These are phyloP conservation scores for Astropecten irregularis DNA, from an alignment of 53 echinoderm and acorn worm species.

Conservation along the genomic window DNA sequence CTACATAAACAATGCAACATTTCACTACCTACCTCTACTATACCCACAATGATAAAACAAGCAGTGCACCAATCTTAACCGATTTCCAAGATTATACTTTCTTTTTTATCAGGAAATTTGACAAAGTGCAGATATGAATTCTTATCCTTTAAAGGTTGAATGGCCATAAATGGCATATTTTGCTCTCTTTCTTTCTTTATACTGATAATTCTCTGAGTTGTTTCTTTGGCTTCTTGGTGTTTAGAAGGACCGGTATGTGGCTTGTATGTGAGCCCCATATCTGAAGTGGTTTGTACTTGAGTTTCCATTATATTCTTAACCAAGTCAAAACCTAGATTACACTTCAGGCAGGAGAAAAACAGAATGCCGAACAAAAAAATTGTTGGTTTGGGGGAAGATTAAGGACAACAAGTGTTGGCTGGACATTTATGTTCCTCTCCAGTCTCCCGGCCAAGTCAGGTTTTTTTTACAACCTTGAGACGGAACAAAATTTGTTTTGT, in stretches of 20 bases:
- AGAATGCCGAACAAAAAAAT: background rate
- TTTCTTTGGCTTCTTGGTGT: too few relatives aligned
- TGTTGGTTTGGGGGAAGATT: conserved; percentile 12
- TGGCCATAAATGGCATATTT: conserved; percentile 50
- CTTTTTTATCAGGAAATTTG: conserved; percentile 35
- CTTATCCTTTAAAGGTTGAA: background rate
- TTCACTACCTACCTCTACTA: too few relatives aligned
- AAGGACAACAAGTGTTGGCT: conserved; percentile 16
- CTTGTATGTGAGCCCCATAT: background rate
- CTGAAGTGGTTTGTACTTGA: conserved; percentile 45
- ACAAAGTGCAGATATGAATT: conserved; percentile 25
- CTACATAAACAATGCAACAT: too few relatives aligned
- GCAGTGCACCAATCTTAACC: too few relatives aligned
- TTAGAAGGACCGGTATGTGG: too few relatives aligned
- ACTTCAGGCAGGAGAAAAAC: background rate
- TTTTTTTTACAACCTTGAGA: background rate
- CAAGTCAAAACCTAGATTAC: conserved; percentile 10
- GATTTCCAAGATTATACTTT: too few relatives aligned
- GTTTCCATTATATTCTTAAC: conserved; percentile 35
- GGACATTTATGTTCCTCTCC: background rate
- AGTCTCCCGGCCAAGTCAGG: background rate
- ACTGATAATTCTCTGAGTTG: too few relatives aligned
- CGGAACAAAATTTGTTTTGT: background rate
- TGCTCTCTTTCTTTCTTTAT: background rate
- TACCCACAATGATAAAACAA: too few relatives aligned